phyloP scores from a whole-genome alignment of 2,888 invertebrate species.

The Microctonus hyperodae region DNA sequence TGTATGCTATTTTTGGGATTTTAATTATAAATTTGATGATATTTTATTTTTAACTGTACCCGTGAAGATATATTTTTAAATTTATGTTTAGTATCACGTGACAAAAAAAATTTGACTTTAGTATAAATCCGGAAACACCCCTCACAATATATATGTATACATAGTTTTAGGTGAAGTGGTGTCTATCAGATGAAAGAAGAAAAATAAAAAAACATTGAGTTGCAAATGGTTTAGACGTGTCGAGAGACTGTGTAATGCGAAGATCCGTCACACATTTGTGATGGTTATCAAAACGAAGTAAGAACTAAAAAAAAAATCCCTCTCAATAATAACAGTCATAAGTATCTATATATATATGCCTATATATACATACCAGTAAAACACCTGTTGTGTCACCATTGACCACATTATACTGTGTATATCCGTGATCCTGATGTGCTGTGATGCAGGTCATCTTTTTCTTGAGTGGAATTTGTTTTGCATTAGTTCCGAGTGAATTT shows the following conservation, averaged over 20 bases:
- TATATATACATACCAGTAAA: conserved; percentile 11
- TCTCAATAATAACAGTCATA: neutral
- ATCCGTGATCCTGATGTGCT: conserved; percentile 1
- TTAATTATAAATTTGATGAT: too few species aligned
- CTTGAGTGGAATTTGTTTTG: conserved; percentile 51
- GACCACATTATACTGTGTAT: conserved; percentile 37
- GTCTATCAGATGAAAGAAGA: too few species aligned
- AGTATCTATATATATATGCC: neutral
- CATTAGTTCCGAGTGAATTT: conserved; percentile 60
- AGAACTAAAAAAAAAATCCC: neutral
- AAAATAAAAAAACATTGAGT: neutral
- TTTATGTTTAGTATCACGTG: too few species aligned
- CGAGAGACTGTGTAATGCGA: neutral
- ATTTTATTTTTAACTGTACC: too few species aligned
- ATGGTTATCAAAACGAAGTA: neutral
- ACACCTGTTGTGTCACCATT: conserved; percentile 52
- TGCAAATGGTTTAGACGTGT: conserved; percentile 7
- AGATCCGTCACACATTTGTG: conserved; percentile 4
- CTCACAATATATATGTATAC: too few species aligned
- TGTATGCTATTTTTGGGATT: too few species aligned
- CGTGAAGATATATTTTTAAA: too few species aligned
- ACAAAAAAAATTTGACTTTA: too few species aligned
- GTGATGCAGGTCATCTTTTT: conserved; percentile 22
- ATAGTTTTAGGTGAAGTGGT: neutral
- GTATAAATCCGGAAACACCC: too few species aligned